These are phyloP conservation scores for Lasioglossum oenotherae DNA, from an alignment of 2,888 invertebrate species.

Conservation along the genomic window DNA sequence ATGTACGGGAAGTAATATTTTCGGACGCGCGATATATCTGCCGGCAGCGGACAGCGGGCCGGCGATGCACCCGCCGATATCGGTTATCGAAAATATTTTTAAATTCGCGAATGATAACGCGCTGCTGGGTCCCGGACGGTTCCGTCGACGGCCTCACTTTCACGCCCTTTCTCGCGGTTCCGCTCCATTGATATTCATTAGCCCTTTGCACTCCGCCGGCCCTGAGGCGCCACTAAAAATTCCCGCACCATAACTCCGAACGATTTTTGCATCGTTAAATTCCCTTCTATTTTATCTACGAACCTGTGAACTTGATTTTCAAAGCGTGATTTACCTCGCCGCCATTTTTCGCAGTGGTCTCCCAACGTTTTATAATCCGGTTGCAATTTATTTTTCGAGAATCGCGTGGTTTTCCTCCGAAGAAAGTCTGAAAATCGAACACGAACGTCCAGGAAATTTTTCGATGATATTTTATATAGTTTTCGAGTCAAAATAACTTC, in stretches of 20 bases:
- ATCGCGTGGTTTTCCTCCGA: too few relatives aligned
- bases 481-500: background rate
- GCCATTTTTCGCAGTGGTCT: background rate
- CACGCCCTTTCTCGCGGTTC: slow-evolving; percentile 5
- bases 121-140: slow-evolving; percentile 12
- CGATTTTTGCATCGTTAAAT: background rate
- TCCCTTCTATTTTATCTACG: background rate
- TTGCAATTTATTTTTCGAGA: background rate
- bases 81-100: slow-evolving; percentile 73
- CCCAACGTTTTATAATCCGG: background rate
- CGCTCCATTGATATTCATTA: slow-evolving; percentile 32
- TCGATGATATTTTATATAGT: background rate
- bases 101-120: slow-evolving; percentile 55
- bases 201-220: background rate
- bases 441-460: background rate
- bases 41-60: slow-evolving; percentile 70
- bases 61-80: slow-evolving; percentile 73
- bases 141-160: slow-evolving; percentile 46
- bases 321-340: background rate
- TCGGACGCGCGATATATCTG: slow-evolving; percentile 74
- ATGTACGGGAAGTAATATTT: slow-evolving; percentile 78
- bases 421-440: too few relatives aligned
- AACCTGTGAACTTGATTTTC: background rate
- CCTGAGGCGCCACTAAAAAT: background rate
- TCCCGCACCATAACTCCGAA: background rate